phyloP scores from a whole-genome alignment of 1,140 invertebrate genomes.

The Temnothorax nylanderi region DNA sequence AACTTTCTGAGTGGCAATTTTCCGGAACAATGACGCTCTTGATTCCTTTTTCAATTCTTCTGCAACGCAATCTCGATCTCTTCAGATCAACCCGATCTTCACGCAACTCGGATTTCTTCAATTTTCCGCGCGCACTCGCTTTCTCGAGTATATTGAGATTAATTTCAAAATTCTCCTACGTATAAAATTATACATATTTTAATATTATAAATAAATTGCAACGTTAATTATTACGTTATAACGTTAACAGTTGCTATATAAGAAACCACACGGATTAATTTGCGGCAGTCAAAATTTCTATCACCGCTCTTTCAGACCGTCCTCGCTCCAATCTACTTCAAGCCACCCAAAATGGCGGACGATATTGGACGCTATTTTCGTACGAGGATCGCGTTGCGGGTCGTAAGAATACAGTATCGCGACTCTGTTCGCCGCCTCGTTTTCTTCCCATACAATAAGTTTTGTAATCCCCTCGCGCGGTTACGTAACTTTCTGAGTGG shows the following conservation, averaged over 20 bases:
- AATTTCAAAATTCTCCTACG: background rate
- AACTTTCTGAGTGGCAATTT: constrained; percentile 71
- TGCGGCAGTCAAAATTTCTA: background rate
- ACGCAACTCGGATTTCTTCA: background rate
- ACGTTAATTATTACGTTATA: background rate
- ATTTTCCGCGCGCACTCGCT: background rate
- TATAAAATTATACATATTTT: background rate
- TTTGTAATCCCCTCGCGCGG: constrained; percentile 65
- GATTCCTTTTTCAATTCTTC: constrained; percentile 44
- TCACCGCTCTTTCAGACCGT: background rate
- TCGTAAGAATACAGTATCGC: constrained; percentile 55
- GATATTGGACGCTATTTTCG: constrained; percentile 37
- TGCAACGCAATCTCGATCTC: background rate
- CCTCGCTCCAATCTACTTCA: background rate
- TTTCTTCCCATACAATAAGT: constrained; percentile 66
- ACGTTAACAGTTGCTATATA: background rate
- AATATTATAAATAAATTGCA: background rate
- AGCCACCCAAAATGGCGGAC: background rate
- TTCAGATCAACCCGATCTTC: constrained; percentile 1
- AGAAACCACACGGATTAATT: background rate
- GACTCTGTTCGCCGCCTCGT: constrained; percentile 63
- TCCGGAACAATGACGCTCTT: constrained; percentile 8
- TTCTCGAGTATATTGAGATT: background rate
- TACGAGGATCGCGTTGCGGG: constrained; percentile 40
- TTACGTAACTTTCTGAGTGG: constrained; percentile 71